Evolutionary conservation across 2,113 vertebrate genomes (phyloP), one percentile per base, ranked within the genome.

Genomic region (Daubentonia madagascariensis): DNA sequence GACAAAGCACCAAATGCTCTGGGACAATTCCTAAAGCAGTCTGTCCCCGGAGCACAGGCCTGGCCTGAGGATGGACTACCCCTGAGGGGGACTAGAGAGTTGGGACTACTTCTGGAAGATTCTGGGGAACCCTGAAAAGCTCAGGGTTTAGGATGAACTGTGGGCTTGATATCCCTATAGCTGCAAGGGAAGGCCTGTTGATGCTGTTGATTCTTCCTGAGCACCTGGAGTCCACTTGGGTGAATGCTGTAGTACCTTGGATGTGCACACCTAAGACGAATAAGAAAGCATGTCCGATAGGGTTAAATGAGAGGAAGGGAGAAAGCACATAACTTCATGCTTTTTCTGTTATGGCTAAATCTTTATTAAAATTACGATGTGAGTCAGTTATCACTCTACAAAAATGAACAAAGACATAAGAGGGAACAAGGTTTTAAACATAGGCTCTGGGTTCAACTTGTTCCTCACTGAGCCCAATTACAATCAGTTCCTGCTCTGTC

Each of bases 1-100:
- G 95, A 97, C 5, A 0, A 92, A 92, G 97, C 89, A 94, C 79
- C 87, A 92, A 80, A 59, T 68, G 89, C 70, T 97, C 57, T 75
- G 70, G 92, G 93, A 90, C 20, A 48, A 89, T 32, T 87, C 85
- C 68, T 75, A 93, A 76, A 30, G 35, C 85, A n/a, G 70, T n/a
- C 61, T 16, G 6, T 61, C 68, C 84, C 61, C 3, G 4, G 65
- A 43, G 65, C 48, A 6, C 75, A 35, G 50, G 50, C n/a, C 84
- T 65, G 37, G 7, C 32, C 28, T 89, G 59, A 93, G 57, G 84
- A n/a, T n/a, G n/a, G n/a, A n/a, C n/a, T n/a, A n/a, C n/a, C n/a
- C n/a, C n/a, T n/a, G n/a, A 91, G 73, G 48, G 40, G 40, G 67
- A 35, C 14, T 9, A 1, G 54, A 67, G 43, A 52, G 20, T 30